phyloP scores from a whole-genome alignment of 2,113 vertebrate species.

The Centropus bengalensis region DNA sequence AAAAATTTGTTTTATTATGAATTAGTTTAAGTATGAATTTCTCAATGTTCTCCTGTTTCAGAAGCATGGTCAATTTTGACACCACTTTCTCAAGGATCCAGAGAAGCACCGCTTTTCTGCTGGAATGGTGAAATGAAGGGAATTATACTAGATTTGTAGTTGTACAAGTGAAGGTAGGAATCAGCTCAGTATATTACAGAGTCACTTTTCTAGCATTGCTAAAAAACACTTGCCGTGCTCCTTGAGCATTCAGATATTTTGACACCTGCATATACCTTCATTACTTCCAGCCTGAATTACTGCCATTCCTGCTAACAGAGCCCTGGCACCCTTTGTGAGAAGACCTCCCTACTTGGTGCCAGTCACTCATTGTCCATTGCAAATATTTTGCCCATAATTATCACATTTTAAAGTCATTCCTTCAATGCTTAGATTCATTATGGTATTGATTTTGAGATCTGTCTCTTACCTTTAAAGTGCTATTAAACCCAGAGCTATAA shows the following conservation, averaged over 20 bases:
- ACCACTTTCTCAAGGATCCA: background rate
- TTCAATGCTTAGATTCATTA: background rate
- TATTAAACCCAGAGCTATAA: background rate
- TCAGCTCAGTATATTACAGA: background rate
- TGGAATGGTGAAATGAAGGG: background rate
- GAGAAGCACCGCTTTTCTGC: background rate
- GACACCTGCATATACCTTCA: background rate
- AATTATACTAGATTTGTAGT: background rate
- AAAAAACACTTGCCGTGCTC: background rate
- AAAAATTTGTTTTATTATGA: background rate
- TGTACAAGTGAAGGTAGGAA: background rate
- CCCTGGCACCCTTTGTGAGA: background rate
- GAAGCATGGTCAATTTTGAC: background rate
- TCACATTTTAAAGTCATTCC: background rate
- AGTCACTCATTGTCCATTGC: background rate
- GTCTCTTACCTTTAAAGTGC: background rate
- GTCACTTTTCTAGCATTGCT: background rate
- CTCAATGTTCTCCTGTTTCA: background rate
- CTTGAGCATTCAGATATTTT: slow-evolving; percentile 3
- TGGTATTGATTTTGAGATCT: background rate
- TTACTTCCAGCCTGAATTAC: background rate
- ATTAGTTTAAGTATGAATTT: background rate
- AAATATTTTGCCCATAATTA: background rate
- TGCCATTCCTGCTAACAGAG: background rate
- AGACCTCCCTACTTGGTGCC: background rate